Percentiles rank a stretch among this genome's conserved stretches.
Evolutionary conservation across 1,140 invertebrate genomes (phyloP).

Genomic region (Solenopsis invicta): DNA sequence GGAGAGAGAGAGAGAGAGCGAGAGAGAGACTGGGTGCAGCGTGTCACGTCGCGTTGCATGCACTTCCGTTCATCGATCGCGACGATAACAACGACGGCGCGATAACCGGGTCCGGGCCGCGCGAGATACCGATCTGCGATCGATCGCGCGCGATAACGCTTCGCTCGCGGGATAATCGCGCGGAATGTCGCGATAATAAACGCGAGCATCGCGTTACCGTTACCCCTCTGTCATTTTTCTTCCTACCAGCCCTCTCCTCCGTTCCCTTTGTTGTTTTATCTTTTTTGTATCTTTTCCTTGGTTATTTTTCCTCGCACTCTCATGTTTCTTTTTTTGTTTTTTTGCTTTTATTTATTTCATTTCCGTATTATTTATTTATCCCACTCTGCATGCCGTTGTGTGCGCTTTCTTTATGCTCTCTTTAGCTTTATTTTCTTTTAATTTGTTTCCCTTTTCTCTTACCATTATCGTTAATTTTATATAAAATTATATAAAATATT

Average conservation of each 20-base stretch:
- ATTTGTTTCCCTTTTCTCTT: neutral
- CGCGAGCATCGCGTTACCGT: slow-evolving; percentile 57
- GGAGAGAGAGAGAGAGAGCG: neutral
- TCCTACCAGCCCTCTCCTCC: neutral
- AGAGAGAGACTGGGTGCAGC: slow-evolving; percentile 16
- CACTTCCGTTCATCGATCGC: slow-evolving; percentile 52
- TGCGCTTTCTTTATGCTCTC: neutral
- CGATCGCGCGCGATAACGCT: slow-evolving; percentile 67
- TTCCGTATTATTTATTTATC: neutral
- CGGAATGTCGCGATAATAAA: slow-evolving; percentile 72
- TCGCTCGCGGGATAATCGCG: slow-evolving; percentile 73
- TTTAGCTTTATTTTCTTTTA: neutral
- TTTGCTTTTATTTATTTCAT: slow-evolving; percentile 30
- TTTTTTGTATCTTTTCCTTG: neutral
- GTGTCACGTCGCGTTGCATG: slow-evolving; percentile 54
- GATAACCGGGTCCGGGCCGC: slow-evolving; percentile 7
- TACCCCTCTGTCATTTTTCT: slow-evolving; percentile 18
- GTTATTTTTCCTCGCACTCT: slow-evolving; percentile 18
- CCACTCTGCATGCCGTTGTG: neutral
- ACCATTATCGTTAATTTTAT: neutral
- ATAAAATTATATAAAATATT: no score
- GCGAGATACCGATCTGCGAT: slow-evolving; percentile 70
- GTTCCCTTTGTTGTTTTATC: slow-evolving; percentile 25
- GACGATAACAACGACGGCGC: slow-evolving; percentile 24
- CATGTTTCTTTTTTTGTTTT: slow-evolving; percentile 1